Evolutionary conservation across 2,797 vertebrate genomes (phyloP).

Genomic region (Megaceryle alcyon): DNA sequence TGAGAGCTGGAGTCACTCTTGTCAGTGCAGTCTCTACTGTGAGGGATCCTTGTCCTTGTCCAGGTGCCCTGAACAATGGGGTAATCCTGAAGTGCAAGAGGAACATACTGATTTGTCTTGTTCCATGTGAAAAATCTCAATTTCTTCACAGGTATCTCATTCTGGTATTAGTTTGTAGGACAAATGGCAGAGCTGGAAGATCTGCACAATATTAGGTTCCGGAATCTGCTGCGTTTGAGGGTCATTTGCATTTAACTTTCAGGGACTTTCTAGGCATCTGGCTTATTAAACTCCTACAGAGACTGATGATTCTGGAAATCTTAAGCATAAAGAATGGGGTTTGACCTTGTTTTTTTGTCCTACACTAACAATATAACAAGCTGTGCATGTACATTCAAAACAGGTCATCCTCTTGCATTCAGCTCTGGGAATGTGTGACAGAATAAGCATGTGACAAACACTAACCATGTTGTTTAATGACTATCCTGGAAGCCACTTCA

Average conservation of each 20-base stretch:
- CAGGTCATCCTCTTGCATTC: not conserved
- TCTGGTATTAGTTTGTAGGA: not conserved
- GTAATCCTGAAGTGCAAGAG: not conserved
- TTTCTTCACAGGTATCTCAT: not conserved
- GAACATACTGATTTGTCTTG: not conserved
- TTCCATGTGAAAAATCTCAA: not conserved
- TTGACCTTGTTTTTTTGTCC: not conserved
- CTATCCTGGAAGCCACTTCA: not conserved
- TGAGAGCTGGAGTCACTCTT: not conserved
- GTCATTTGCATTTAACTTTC: not conserved
- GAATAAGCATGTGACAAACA: not conserved
- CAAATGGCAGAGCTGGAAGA: not conserved
- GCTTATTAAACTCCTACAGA: not conserved
- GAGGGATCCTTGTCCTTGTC: not conserved
- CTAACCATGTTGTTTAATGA: fast-evolving
- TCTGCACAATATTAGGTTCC: not conserved
- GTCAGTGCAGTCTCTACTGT: not conserved
- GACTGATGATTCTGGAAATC: not conserved
- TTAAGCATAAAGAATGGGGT: not conserved
- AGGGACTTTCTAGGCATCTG: not conserved
- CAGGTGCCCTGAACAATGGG: not conserved
- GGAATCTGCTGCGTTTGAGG: not conserved
- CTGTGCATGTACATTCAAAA: not conserved
- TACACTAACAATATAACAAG: not conserved
- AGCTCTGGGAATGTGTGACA: not conserved